These are phyloP conservation scores for Tholera decimalis DNA, from an alignment of 2,888 invertebrate species.

Conservation along the genomic window DNA sequence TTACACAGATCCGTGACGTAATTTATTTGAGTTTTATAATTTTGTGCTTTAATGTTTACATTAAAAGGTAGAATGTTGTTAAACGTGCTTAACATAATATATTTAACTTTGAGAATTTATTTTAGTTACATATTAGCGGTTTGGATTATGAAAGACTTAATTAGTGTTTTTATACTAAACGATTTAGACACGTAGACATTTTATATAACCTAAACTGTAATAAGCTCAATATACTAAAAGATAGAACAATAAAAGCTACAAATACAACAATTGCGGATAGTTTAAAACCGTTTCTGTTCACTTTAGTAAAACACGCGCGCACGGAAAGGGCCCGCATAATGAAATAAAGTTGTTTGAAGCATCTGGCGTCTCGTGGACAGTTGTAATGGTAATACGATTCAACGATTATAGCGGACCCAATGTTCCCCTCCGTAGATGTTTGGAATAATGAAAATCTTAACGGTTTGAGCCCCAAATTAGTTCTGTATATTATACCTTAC, in stretches of 20 bases:
- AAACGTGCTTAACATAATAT: constrained; percentile 19
- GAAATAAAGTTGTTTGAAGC: constrained; percentile 89
- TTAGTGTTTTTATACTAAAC: neutral
- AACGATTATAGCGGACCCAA: constrained; percentile 86
- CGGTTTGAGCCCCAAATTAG: constrained; percentile 84
- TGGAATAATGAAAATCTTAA: constrained; percentile 88
- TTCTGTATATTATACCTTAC: constrained; percentile 76
- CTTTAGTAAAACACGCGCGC: constrained; percentile 69
- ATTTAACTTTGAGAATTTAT: constrained; percentile 11
- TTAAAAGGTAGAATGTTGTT: constrained; percentile 39
- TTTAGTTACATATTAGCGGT: neutral
- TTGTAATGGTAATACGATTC: constrained; percentile 90
- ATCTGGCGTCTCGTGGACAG: constrained; percentile 87
- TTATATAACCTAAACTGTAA: constrained; percentile 7
- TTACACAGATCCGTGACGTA: constrained; percentile 44
- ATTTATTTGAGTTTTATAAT: constrained; percentile 58
- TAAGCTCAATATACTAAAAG: constrained; percentile 8
- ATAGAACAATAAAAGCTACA: constrained; percentile 23
- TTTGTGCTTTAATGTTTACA: constrained; percentile 21
- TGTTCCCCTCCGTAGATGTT: constrained; percentile 78
- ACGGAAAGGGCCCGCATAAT: constrained; percentile 73
- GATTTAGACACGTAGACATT: neutral
- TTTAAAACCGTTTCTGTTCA: constrained; percentile 52
- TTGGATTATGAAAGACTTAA: neutral
- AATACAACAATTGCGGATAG: constrained; percentile 53